phyloP scores from a whole-genome alignment of 2,797 vertebrate species.

The Clarias platycephalus region DNA sequence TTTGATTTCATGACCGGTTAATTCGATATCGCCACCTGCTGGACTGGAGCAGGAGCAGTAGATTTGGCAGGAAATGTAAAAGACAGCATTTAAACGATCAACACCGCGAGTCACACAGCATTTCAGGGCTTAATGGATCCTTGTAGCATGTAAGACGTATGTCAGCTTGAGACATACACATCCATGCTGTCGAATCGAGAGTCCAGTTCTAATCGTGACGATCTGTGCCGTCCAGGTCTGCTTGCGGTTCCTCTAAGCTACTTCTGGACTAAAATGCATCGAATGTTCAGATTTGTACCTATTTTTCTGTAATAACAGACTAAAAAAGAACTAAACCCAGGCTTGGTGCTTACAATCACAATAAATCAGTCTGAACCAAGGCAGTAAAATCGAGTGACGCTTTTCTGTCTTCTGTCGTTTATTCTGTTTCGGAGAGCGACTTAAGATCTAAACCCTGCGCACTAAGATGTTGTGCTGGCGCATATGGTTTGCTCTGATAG shows the following conservation, averaged over 20 bases:
- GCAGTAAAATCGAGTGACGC: background rate
- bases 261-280: no score
- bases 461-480: background rate
- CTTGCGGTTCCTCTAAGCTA: background rate
- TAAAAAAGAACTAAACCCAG: background rate
- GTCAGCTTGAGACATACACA: no score
- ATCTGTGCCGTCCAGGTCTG: background rate
- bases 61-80: no score
- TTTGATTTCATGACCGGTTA: no score
- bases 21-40: no score
- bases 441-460: background rate
- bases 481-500: constrained; percentile 3
- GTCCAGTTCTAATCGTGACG: background rate
- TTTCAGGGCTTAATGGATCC: no score
- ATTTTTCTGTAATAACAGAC: background rate
- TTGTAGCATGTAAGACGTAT: no score
- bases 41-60: no score
- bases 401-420: background rate
- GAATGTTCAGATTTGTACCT: background rate
- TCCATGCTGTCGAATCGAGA: no score
- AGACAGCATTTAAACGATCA: no score
- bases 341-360: background rate
- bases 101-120: no score
- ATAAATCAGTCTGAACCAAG: background rate
- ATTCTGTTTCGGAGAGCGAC: background rate